A percentile compares a stretch with the other conserved stretches of the same genome.
These are phyloP conservation scores for Trichomycterus rosablanca DNA, from an alignment of 2,113 vertebrate species.

Conservation along the genomic window DNA sequence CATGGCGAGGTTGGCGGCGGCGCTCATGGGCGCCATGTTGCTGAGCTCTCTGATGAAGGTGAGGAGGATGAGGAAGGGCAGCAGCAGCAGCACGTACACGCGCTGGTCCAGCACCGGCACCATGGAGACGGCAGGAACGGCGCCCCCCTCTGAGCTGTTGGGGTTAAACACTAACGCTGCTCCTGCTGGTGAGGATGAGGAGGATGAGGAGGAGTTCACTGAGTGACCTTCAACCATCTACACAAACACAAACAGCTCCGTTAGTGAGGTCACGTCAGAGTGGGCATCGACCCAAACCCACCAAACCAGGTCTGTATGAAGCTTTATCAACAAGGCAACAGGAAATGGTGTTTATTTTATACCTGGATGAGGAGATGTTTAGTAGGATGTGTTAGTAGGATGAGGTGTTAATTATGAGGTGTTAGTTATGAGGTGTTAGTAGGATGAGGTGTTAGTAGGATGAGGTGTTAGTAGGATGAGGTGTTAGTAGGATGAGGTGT, in stretches of 20 bases:
- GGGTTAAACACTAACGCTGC: not conserved
- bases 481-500: too few species aligned
- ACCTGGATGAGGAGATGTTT: too few species aligned
- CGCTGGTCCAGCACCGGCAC: constrained; percentile 69
- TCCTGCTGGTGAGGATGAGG: constrained; percentile 29
- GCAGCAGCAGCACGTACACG: constrained; percentile 78
- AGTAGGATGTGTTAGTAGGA: too few species aligned
- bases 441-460: too few species aligned
- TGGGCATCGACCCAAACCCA: too few species aligned
- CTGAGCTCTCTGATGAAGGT: constrained; percentile 81
- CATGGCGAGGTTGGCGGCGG: constrained; percentile 80
- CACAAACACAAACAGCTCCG: constrained; percentile 3
- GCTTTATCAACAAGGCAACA: too few species aligned
- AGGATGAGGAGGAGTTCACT: constrained; percentile 42
- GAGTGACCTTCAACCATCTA: constrained; percentile 77
- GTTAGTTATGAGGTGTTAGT: too few species aligned
- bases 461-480: too few species aligned
- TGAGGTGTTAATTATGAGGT: too few species aligned
- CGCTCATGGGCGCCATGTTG: constrained; percentile 74
- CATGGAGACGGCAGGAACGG: not conserved
- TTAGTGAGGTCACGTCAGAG: constrained; percentile 54
- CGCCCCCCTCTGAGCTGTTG: constrained; percentile 25
- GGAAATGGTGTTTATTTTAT: too few species aligned
- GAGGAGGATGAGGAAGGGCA: constrained; percentile 75
- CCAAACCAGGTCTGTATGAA: too few species aligned